Conservation (phyloP, 1,140 invertebrate genomes). For the Ips typographus region DNA sequence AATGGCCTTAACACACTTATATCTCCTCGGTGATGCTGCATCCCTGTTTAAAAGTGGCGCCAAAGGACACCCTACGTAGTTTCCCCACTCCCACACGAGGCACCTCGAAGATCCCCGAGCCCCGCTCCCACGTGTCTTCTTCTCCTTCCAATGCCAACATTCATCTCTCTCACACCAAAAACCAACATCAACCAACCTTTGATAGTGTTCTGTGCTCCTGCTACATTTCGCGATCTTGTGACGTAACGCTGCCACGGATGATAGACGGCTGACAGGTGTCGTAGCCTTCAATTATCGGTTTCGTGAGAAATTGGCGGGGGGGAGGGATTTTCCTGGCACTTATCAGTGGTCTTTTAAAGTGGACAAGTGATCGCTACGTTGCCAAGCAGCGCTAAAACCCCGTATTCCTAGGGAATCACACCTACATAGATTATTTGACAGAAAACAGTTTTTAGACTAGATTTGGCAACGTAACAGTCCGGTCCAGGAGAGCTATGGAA, state of each 20-base stretch:
- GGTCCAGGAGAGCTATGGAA: conserved; percentile 30
- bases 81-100: conserved; percentile 21
- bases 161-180: neutral
- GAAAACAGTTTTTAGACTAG: neutral
- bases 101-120: conserved; percentile 15
- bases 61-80: conserved; percentile 32
- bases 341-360: neutral
- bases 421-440: no score
- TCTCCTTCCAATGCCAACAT: neutral
- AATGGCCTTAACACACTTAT: neutral
- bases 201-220: conserved; percentile 39
- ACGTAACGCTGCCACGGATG: conserved; percentile 50
- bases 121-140: neutral
- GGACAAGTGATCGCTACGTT: neutral
- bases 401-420: neutral
- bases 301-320: neutral
- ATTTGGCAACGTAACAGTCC: conserved; percentile 12
- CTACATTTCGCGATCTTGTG: conserved; percentile 47
- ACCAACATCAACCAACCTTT: conserved; percentile 7
- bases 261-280: conserved; percentile 52
- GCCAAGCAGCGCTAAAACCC: neutral
- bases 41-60: conserved; percentile 22
- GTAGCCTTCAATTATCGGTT: conserved; percentile 25
- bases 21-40: conserved; percentile 13
- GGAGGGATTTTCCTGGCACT: neutral